Evolutionary conservation across 2,113 vertebrate genomes (phyloP), one percentile per base, ranked within the genome.

Genomic region (Vanacampus margaritifer): DNA sequence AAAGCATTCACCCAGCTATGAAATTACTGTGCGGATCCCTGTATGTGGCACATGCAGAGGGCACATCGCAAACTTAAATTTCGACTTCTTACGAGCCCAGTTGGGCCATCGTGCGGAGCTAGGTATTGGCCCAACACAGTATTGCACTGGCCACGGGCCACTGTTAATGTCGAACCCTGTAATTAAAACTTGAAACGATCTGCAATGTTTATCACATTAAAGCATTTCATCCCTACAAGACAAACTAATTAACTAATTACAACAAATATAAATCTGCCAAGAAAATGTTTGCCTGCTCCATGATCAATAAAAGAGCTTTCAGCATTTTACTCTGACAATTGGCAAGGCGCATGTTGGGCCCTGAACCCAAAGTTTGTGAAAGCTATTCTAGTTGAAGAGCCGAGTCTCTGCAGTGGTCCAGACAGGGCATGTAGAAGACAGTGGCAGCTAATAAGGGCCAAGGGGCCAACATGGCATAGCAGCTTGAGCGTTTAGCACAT

Each of bases 401-500:
- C n/a, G 28, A 32, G 28, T 50, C 19, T n/a, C 48, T 21, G 21
- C 56, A 26, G 53, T 35, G 56, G 76, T 75, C 69, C 76, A 80
- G 43, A 67, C 73, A 74, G 57, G 51, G 56, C 61, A 67, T 62
- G 60, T 67, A 54, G 62, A 71, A 64, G 68, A 72, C 76, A 86
- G 86, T 88, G 89, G 86, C 71, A 85, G 84, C 80, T 82, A 81
- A 89, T 86, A 51, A 69, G 67, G 74, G 46, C 74, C 54, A 63
- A 70, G 67, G 62, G 83, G 78, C 68, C 77, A 64, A 51, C 82
- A 74, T 79, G 78, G 88, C 82, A 70, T 87, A 80, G 82, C 48
- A 56, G 26, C 53, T 28, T 56, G 53, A 93, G 92, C 85, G 90
- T 90, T 92, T 92, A 91, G 88, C 85, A 91, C 93, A 95, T 95